Percentiles rank a stretch among this genome's conserved stretches.
Conservation (phyloP, 2,797 vertebrate genomes). For the Hozukius guyotensis region DNA sequence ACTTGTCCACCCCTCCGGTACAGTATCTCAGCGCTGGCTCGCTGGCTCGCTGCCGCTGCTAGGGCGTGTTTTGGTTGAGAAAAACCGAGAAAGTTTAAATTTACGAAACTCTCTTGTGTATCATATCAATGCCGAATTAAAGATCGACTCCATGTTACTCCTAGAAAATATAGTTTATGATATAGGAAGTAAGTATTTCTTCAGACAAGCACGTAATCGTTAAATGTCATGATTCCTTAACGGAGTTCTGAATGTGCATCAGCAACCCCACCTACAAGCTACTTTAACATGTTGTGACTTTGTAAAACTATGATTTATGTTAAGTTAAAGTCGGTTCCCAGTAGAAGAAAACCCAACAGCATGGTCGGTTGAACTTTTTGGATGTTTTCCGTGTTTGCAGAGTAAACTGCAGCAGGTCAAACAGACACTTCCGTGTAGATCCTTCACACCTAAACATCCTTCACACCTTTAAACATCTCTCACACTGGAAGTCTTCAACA, state of each 20-base stretch:
- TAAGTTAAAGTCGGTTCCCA: background rate
- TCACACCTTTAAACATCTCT: too few relatives aligned
- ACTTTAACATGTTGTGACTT: background rate
- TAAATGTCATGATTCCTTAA: background rate
- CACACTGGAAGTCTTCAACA: background rate
- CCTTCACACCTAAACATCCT: too few relatives aligned
- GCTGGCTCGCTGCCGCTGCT: background rate
- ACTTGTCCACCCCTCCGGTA: background rate
- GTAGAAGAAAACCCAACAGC: background rate
- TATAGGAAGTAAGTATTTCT: rapidly evolving
- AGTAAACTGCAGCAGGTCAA: background rate
- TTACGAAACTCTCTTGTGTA: rapidly evolving
- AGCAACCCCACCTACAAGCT: background rate
- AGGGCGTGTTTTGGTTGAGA: background rate
- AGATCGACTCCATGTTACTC: rapidly evolving
- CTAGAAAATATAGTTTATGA: rapidly evolving
- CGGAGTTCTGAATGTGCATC: background rate
- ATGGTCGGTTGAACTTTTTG: background rate
- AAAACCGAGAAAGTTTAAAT: background rate
- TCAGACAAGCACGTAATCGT: rapidly evolving
- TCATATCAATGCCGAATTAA: background rate
- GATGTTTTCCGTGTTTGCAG: background rate
- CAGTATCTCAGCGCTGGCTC: background rate
- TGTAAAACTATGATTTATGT: background rate
- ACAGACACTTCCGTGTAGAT: background rate